phyloP scores from a whole-genome alignment of 2,797 vertebrate genomes.

The Streptopelia turtur region DNA sequence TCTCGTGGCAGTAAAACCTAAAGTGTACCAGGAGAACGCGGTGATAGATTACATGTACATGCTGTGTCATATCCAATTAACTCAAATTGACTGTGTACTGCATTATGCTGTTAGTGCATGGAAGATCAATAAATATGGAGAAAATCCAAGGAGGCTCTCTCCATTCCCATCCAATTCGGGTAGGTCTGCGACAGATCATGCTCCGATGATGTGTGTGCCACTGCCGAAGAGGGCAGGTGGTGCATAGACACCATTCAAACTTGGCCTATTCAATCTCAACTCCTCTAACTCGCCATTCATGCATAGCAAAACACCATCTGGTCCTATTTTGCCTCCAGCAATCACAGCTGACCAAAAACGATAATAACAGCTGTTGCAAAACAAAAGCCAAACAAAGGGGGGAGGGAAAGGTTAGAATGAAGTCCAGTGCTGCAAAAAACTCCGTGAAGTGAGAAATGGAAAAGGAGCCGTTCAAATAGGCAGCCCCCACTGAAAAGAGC shows the following conservation, averaged over 20 bases:
- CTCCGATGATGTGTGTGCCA: constrained; percentile 86
- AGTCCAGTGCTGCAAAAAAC: constrained; percentile 89
- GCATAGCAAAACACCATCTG: constrained; percentile 99
- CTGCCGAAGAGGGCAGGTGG: constrained; percentile 97
- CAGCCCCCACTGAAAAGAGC: constrained; percentile 73
- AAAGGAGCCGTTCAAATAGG: constrained; percentile 82
- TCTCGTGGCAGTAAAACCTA: constrained; percentile 88
- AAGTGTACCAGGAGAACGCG: constrained; percentile 86
- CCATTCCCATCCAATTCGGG: constrained; percentile 75
- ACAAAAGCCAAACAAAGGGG: constrained; percentile 96
- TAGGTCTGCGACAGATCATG: constrained; percentile 84
- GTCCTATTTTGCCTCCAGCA: constrained; percentile 99
- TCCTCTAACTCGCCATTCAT: constrained; percentile 99
- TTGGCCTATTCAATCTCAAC: constrained; percentile 98
- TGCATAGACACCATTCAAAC: constrained; percentile 99
- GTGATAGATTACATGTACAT: constrained; percentile 95
- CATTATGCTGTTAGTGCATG: constrained; percentile 90
- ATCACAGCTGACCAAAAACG: constrained; percentile 99
- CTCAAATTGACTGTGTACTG: constrained; percentile 92
- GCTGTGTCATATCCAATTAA: constrained; percentile 98
- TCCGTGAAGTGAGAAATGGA: constrained; percentile 83
- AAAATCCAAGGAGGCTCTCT: constrained; percentile 83
- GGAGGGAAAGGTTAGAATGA: constrained; percentile 92
- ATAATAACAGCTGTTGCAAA: constrained; percentile 99
- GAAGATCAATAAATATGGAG: constrained; percentile 97